Evolutionary conservation across 1,140 invertebrate genomes (phyloP).

Genomic region (Himalopsyche phryganea): DNA sequence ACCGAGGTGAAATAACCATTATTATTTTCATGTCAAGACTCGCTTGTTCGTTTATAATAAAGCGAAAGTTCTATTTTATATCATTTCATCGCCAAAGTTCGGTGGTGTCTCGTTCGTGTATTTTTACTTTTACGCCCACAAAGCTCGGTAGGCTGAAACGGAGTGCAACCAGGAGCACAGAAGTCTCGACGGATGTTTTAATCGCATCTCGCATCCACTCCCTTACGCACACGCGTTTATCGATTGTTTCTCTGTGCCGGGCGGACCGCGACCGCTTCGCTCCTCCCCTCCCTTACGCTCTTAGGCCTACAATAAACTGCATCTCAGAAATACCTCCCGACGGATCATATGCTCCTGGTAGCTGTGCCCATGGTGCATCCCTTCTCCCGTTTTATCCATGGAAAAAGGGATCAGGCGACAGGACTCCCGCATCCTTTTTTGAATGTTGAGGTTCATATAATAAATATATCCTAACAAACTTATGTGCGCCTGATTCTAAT

Average conservation of each 20-base stretch:
- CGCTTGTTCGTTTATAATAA: too few species aligned
- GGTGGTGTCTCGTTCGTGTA: too few species aligned
- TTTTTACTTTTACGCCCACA: constrained; percentile 7
- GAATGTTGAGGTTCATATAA: too few species aligned
- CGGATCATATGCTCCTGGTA: constrained; percentile 26
- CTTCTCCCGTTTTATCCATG: constrained; percentile 27
- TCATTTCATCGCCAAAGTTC: too few species aligned
- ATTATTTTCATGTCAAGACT: too few species aligned
- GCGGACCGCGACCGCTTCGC: constrained; percentile 5
- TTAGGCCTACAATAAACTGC: constrained; percentile 12
- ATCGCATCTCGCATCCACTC: constrained; percentile 7
- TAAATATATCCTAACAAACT: constrained; percentile 7
- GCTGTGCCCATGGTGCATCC: constrained; percentile 32
- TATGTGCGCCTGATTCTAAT: constrained; percentile 22
- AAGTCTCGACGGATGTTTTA: constrained; percentile 2
- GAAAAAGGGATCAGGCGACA: constrained; percentile 27
- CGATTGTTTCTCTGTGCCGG: constrained; percentile 29
- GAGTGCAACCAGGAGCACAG: constrained; percentile 23
- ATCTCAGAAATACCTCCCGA: constrained; percentile 17
- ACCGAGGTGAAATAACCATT: too few species aligned
- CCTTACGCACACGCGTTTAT: constrained; percentile 33
- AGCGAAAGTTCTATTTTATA: too few species aligned
- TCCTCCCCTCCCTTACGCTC: neutral
- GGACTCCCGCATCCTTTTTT: constrained; percentile 23
- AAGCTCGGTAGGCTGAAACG: constrained; percentile 14